phyloP scores from a whole-genome alignment of 2,113 vertebrate genomes.

The Nyctibius bracteatus region DNA sequence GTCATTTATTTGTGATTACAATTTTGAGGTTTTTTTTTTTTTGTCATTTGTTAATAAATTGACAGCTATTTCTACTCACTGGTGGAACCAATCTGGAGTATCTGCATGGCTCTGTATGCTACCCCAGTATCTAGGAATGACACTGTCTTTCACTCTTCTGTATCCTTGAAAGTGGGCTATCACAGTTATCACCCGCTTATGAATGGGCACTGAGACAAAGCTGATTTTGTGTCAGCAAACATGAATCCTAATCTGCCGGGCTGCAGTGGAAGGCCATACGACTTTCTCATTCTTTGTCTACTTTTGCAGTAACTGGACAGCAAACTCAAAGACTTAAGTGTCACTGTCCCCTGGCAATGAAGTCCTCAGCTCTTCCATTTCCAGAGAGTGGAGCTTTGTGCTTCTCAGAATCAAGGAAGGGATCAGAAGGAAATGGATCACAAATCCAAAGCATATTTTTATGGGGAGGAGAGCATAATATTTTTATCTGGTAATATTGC shows the following conservation, averaged over 20 bases:
- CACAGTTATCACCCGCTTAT: neutral
- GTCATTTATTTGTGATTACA: slow-evolving; percentile 29
- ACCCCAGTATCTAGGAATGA: neutral
- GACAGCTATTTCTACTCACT: neutral
- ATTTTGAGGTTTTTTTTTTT: neutral
- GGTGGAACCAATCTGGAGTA: neutral
- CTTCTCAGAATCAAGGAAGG: neutral
- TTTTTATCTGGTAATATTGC: neutral
- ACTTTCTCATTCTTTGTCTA: neutral
- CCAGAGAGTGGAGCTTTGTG: neutral
- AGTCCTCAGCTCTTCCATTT: neutral
- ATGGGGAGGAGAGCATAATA: neutral
- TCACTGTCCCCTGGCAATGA: neutral
- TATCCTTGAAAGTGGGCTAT: neutral
- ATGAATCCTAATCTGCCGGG: neutral
- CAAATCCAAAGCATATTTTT: neutral
- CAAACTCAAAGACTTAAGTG: neutral
- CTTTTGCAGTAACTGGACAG: neutral
- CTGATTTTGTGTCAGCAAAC: neutral
- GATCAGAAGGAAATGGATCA: neutral
- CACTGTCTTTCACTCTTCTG: neutral
- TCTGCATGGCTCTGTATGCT: neutral
- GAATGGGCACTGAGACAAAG: neutral
- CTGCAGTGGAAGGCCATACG: neutral
- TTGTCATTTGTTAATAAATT: neutral